These are phyloP conservation scores for Lanius ludovicianus DNA, from an alignment of 2,113 vertebrate genomes.

Conservation along the genomic window DNA sequence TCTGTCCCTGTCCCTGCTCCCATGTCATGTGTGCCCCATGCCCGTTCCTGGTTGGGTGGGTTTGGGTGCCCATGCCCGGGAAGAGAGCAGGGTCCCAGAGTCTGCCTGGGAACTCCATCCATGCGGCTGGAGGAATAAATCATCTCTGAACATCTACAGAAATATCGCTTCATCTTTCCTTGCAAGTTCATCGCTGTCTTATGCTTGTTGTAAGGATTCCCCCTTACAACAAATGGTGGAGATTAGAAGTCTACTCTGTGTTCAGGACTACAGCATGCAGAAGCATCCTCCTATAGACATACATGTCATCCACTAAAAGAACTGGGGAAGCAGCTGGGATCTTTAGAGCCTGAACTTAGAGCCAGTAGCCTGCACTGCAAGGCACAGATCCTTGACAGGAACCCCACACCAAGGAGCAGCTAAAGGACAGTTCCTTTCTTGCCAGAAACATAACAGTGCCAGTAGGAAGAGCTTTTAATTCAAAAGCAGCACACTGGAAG, in stretches of 20 bases:
- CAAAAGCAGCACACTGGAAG: conserved; percentile 31
- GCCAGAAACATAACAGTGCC: background rate
- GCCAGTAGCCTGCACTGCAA: background rate
- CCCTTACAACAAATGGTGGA: too few species aligned
- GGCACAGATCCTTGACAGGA: background rate
- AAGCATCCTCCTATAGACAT: background rate
- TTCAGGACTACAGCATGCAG: background rate
- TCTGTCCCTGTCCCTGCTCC: too few species aligned
- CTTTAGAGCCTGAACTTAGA: background rate
- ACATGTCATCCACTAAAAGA: background rate
- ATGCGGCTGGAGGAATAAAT: too few species aligned
- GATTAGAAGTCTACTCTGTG: background rate
- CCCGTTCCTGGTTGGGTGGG: too few species aligned
- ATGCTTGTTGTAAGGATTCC: too few species aligned
- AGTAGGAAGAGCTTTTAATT: background rate
- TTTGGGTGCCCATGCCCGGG: too few species aligned
- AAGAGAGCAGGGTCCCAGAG: too few species aligned
- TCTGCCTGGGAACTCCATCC: too few species aligned
- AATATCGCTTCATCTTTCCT: too few species aligned
- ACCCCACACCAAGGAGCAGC: background rate
- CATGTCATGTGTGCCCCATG: too few species aligned
- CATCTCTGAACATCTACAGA: too few species aligned
- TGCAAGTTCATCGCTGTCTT: too few species aligned
- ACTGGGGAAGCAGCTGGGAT: background rate
- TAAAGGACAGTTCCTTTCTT: background rate